Evolutionary conservation across 2,113 vertebrate genomes (phyloP), one percentile per base, ranked within the genome.

Genomic region (Maccullochella peelii): DNA sequence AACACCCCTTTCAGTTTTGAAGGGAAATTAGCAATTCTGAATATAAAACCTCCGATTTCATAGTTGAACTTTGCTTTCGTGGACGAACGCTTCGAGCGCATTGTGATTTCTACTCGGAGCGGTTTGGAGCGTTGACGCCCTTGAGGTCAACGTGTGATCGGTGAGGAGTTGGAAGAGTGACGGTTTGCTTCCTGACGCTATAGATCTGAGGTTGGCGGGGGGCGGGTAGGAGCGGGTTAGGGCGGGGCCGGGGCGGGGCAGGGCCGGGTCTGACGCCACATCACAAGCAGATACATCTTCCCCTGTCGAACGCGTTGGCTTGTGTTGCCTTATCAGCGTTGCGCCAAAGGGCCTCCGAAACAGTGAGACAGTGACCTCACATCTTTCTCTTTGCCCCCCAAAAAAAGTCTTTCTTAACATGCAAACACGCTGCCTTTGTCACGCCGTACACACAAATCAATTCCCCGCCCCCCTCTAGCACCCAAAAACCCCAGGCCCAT

Each of bases 241-340:
- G 83, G 82, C 70, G 36, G 82, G 0, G 72, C 27, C 54, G 77
- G 66, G 83, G 89, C 1, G 73, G 47, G 79, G 86, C 70, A 49
- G 83, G 54, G 61, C 68, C 70, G 58, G 85, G 87, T 80, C 44
- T 8, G 76, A 91, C 83, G 88, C 90, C 58, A 90, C 83, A 95
- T 93, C 91, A 93, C 81, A 95, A 91, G 89, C 89, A 94, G 93
- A 96, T 97, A 93, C 95, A 91, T 95, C 95, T 94, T 94, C 92
- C 91, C 90, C 89, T 88, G 94, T 91, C 86, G 57, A 93, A 94
- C 57, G 83, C 49, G 57, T 33, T 52, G 66, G 84, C 82, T 88
- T 87, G 79, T 73, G 88, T 85, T 83, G 78, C 80, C 89, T 92
- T 94, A 95, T 94, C 92, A 90, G 81, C 62, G 76, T 65, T 42